phyloP scores from a whole-genome alignment of 2,888 invertebrate species.

The Phorcus lineatus region DNA sequence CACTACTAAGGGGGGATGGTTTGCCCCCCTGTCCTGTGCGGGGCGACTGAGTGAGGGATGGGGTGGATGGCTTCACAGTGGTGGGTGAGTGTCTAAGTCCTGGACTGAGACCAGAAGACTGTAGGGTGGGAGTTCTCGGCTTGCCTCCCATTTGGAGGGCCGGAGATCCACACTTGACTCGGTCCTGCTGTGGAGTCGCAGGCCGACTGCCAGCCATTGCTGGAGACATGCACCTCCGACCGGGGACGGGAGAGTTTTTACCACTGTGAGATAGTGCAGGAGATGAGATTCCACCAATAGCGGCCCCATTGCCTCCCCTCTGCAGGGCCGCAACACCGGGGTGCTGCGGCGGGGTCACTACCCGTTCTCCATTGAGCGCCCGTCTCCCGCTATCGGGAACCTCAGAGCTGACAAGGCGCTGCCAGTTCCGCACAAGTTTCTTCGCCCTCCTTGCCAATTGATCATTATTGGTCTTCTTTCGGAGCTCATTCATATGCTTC shows the following conservation, averaged over 20 bases:
- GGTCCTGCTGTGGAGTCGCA: slow-evolving; percentile 32
- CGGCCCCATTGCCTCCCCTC: slow-evolving; percentile 42
- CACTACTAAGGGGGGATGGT: not conserved
- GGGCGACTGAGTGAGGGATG: not conserved
- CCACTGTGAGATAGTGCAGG: slow-evolving; percentile 33
- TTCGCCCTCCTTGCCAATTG: slow-evolving; percentile 91
- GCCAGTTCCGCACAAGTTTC: slow-evolving; percentile 93
- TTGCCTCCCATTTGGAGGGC: slow-evolving; percentile 35
- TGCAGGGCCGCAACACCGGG: slow-evolving; percentile 37
- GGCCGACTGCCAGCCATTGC: slow-evolving; percentile 42
- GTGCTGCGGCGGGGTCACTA: slow-evolving; percentile 33
- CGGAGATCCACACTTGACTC: slow-evolving; percentile 30
- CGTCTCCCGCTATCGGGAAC: slow-evolving; percentile 37
- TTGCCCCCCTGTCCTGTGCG: not conserved
- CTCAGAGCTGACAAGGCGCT: slow-evolving; percentile 82
- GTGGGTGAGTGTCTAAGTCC: slow-evolving; percentile 12
- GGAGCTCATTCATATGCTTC: slow-evolving; percentile 92
- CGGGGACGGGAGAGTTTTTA: slow-evolving; percentile 35
- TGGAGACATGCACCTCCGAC: slow-evolving; percentile 42
- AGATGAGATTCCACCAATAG: slow-evolving; percentile 58
- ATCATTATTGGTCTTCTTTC: slow-evolving; percentile 89
- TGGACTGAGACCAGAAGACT: slow-evolving; percentile 33
- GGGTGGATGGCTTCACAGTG: slow-evolving; percentile 31
- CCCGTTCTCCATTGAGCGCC: slow-evolving; percentile 66
- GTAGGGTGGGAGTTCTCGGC: slow-evolving; percentile 45